Evolutionary conservation across 2,888 invertebrate genomes (phyloP).

Genomic region (Chironomus tentans): DNA sequence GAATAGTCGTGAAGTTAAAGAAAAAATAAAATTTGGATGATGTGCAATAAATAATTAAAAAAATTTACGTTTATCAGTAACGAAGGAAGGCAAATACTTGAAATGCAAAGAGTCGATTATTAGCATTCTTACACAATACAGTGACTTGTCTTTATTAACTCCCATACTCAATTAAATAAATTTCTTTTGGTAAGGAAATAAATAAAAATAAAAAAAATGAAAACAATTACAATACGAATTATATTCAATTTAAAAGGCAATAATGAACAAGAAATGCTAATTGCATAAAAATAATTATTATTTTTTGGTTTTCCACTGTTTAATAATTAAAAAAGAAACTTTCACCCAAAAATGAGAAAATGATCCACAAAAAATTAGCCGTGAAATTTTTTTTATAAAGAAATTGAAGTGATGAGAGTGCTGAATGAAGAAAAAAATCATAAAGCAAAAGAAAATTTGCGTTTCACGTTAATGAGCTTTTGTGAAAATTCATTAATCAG

Average conservation of each 20-base stretch:
- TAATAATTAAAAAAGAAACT: background rate
- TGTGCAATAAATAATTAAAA: background rate
- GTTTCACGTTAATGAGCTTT: slow-evolving; percentile 8
- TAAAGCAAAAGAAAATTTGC: background rate
- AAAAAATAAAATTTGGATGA: background rate
- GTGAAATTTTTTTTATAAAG: background rate
- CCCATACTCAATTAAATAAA: no score
- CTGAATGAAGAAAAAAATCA: background rate
- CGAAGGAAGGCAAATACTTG: no score
- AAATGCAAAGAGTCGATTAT: background rate
- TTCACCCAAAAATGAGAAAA: background rate
- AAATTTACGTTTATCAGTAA: background rate
- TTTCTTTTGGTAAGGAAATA: background rate
- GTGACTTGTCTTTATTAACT: background rate
- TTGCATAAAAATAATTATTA: slow-evolving; percentile 1
- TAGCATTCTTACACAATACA: background rate
- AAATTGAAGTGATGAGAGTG: no score
- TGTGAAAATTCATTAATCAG: background rate
- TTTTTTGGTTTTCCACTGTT: background rate
- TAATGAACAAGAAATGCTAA: background rate
- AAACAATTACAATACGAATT: background rate
- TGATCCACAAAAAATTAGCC: slow-evolving; percentile 8
- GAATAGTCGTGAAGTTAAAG: background rate
- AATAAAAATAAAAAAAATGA: background rate
- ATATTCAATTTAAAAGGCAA: background rate